Evolutionary conservation across 2,888 invertebrate genomes (phyloP), one percentile per base, ranked within the genome.

Genomic region (Microchrysa polita): DNA sequence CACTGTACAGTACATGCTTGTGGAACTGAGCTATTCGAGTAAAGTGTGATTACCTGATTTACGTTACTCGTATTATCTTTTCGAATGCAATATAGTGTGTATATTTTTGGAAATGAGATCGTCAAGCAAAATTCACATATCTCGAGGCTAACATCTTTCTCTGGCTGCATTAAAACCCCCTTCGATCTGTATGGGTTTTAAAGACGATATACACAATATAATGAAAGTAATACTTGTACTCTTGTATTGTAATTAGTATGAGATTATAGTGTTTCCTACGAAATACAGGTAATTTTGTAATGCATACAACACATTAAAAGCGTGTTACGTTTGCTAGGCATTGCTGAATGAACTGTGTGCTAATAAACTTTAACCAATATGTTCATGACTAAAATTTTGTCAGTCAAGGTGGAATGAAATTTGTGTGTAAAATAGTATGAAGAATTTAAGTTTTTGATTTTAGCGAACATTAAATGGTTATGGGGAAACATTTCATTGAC

Each of bases 61-160:
- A 23, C n/a, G 23, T n/a, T 22, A 16, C 14, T 16, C 12, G 34
- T 67, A 23, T 42, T 63, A 34, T 34, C 40, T 40, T 60, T n/a
- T 52, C 27, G 60, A 40, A 16, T 53, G 20, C 27, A 5, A 14
- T 52, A 52, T 10, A 52, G 52, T 16, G 2, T 34, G 27, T 16
- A 44, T 44, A 12, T 14, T 14, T 14, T 12, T 52, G 52, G 16
- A 10, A 52, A 52, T 16, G 5, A 55, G 0, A 9, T 61, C n/a
- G 40, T 61, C 16, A 40, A 40, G 61, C 61, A 40, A 40, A 61
- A 61, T 61, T 61, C 61, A 42, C 61, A 61, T 42, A 18, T 61
- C 23, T 61, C 34, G 61, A 61, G 61, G 61, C 18, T 61, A 23
- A 61, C 18, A 16, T 61, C 61, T 40, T 40, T 61, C 27, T 5